phyloP scores from a whole-genome alignment of 2,113 vertebrate species.

The Xenus cinereus region DNA sequence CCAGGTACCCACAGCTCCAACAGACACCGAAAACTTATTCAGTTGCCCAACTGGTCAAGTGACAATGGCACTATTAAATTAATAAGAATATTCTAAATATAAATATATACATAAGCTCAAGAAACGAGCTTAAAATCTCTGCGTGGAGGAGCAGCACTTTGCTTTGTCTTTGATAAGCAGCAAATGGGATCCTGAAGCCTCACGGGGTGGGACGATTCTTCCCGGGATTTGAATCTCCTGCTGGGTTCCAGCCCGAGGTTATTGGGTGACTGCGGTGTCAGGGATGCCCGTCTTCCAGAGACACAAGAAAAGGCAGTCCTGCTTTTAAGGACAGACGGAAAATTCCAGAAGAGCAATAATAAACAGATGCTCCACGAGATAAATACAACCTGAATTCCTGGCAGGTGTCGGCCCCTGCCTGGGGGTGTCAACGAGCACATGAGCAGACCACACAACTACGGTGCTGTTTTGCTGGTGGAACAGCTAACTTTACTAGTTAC shows the following conservation, averaged over 20 bases:
- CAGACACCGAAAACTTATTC: not conserved
- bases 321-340: not conserved
- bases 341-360: not conserved
- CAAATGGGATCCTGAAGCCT: not conserved
- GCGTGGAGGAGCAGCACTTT: not conserved
- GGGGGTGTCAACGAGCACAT: not conserved
- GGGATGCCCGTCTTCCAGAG: not conserved
- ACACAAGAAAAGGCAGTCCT: not conserved
- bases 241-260: not conserved
- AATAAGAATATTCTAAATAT: not conserved
- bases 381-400: not conserved
- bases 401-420: not conserved
- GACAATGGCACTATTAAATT: not conserved
- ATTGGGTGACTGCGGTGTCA: not conserved
- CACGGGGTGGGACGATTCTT: not conserved
- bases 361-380: not conserved
- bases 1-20: not conserved
- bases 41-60: not conserved
- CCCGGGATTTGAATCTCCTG: not conserved
- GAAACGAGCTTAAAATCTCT: not conserved
- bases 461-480: not conserved
- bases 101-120: not conserved
- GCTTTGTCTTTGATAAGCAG: not conserved
- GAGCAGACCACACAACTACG: not conserved
- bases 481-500: not conserved